Base-by-base conservation (phyloP, 2,888 invertebrate species). In the Cerastis leucographa region DNA sequence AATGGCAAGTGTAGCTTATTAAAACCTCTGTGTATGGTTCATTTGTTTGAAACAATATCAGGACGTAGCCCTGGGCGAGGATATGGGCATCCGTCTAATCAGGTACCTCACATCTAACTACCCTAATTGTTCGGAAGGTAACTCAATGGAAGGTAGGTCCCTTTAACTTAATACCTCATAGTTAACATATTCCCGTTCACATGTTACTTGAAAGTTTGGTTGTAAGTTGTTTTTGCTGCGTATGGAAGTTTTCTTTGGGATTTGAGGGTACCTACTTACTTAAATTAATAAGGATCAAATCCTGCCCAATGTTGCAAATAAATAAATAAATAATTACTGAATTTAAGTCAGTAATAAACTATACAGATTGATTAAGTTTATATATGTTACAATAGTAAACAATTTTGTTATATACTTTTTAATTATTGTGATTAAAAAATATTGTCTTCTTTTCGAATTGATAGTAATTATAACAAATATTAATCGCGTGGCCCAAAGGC, bases 51-150 rank as follows among this genome's bases (percentile, higher is more conserved):
- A 94, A 94, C 93, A 93, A 93, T 93, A 92, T 91, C 85, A 87
- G 87, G 89, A 90, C 88, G 87, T 91, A 85, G 93, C 95, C 95
- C 87, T 92, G 81, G 91, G 95, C 95, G 91, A 94, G 95, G 95
- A 91, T 85, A 84, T 90, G 91, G 90, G 91, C 92, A 92, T 92
- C 92, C 91, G 88, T 91, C 92, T 93, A 94, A 94, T 94, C 94
- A 94, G 90, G 90, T 87, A 87, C 81, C 88, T 89, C 86, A 79
- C 74, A 83, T 86, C 87, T 91, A 93, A 93, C 93, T 93, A 92
- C 92, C 91, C 87, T 92, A 91, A 94, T 94, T 94, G 88, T 84
- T 82, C 44, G 66, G 46, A 76, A 83, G 77, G 78, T 87, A 83
- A 66, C 70, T 40, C 22, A 11, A 35, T 12, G 14, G n/a, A 44